phyloP scores from a whole-genome alignment of 2,113 vertebrate species.

The Suricata suricatta region DNA sequence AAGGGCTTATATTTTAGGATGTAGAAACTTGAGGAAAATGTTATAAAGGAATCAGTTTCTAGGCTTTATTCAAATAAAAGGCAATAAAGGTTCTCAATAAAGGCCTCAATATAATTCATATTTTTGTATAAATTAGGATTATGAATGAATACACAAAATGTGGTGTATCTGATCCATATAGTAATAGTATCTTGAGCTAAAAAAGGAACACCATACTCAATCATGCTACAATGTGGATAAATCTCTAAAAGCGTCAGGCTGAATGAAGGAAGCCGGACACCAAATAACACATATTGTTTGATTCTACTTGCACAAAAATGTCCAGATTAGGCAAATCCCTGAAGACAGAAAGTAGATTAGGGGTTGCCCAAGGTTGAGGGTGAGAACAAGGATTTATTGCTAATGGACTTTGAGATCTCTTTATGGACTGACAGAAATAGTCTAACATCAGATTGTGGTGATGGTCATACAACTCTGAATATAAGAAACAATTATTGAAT shows the following conservation, averaged over 20 bases:
- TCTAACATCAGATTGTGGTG: not conserved
- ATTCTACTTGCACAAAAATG: not conserved
- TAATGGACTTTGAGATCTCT: not conserved
- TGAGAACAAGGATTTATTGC: not conserved
- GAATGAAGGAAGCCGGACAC: not conserved
- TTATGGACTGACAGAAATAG: not conserved
- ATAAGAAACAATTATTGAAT: not conserved
- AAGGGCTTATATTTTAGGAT: not conserved
- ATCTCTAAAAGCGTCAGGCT: not conserved
- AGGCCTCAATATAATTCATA: not conserved
- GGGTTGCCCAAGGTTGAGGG: not conserved
- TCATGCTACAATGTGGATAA: not conserved
- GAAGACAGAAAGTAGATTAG: not conserved
- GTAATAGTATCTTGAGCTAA: not conserved
- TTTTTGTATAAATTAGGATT: conserved; percentile 54
- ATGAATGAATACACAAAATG: not conserved
- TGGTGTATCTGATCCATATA: too few relatives aligned
- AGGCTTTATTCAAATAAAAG: conserved; percentile 53
- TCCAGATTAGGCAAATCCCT: not conserved
- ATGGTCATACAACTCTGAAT: not conserved
- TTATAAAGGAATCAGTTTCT: not conserved
- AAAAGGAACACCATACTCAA: not conserved
- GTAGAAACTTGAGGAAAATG: conserved; percentile 27
- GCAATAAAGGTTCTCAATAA: not conserved
- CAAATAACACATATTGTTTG: not conserved